These are phyloP conservation scores for Boulengerochromis microlepis DNA, from an alignment of 2,113 vertebrate species.

Conservation along the genomic window DNA sequence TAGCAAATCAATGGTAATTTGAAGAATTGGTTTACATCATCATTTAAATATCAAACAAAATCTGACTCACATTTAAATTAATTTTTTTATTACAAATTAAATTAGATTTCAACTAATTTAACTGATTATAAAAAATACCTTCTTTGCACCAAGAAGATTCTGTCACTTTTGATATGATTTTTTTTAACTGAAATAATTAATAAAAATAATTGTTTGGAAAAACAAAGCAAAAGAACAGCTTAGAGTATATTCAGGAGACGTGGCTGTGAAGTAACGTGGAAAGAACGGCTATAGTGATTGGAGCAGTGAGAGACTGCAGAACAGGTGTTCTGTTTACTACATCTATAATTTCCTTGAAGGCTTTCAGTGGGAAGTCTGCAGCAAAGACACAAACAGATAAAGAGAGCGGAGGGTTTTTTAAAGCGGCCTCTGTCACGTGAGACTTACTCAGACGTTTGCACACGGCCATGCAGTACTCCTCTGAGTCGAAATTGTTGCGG, in stretches of 20 bases:
- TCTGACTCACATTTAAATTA: background rate
- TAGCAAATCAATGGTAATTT: background rate
- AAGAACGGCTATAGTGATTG: background rate
- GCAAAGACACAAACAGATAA: slow-evolving; percentile 7
- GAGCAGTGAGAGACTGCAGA: background rate
- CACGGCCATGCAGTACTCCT: slow-evolving; percentile 96
- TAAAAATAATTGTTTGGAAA: background rate
- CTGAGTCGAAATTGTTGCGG: slow-evolving; percentile 99
- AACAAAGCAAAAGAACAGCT: background rate
- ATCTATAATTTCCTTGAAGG: background rate
- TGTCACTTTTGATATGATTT: background rate
- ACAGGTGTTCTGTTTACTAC: background rate
- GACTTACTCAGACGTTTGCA: slow-evolving; percentile 97
- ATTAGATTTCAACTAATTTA: background rate
- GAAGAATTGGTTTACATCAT: background rate
- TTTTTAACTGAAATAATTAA: background rate
- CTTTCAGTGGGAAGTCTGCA: background rate
- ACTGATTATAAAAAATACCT: background rate
- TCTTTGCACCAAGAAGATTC: background rate
- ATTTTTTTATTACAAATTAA: too few relatives aligned
- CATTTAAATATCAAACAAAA: background rate
- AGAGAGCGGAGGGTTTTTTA: background rate
- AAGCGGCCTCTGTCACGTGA: slow-evolving; percentile 33
- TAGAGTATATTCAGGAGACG: background rate
- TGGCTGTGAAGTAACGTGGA: background rate